Base-by-base conservation (phyloP, 2,113 vertebrate genomes). In the Azemiops feae region DNA sequence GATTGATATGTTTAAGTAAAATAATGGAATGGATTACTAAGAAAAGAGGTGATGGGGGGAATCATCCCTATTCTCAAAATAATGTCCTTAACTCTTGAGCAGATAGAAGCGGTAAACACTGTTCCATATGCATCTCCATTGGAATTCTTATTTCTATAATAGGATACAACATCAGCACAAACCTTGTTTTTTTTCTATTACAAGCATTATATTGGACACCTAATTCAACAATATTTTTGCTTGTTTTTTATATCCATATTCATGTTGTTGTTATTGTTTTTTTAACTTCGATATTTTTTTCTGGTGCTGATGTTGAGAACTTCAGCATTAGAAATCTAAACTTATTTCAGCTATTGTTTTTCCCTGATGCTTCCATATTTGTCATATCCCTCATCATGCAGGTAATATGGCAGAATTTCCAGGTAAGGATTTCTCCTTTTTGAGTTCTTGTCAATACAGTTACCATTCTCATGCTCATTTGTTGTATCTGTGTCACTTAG, bases 351-450 rank as follows among this genome's bases (percentile, higher is more conserved):
- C 96, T 98, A 89, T 98, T 98, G 95, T 97, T 98, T 97, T 98
- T 97, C 98, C 97, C 97, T 97, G 97, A 97, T 95, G 98, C 98
- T 98, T 97, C 97, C 97, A 97, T 98, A 98, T 98, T 97, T 98
- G 98, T 97, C 97, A 98, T 98, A 98, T 97, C 97, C 97, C 97
- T 97, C 97, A 97, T 97, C 96, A 97, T 96, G 97, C 98, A 99
- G 99, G 99, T 97, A 98, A 99, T 97, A 95, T 97, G 97, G 95
- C 97, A 93, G 99, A 99, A 95, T 97, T 98, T 94, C 97, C 98
- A 99, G 99, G 99, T 99, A 98, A 98, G 98, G 97, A 96, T 95
- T 94, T 93, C 93, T 53, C 11, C 95, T 74, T 94, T 53, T 86
- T 97, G 94, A 95, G 93, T 96, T 94, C 34, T 91, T 89, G 91